Conservation (phyloP, 2,888 invertebrate genomes). For the Drepana falcataria region DNA sequence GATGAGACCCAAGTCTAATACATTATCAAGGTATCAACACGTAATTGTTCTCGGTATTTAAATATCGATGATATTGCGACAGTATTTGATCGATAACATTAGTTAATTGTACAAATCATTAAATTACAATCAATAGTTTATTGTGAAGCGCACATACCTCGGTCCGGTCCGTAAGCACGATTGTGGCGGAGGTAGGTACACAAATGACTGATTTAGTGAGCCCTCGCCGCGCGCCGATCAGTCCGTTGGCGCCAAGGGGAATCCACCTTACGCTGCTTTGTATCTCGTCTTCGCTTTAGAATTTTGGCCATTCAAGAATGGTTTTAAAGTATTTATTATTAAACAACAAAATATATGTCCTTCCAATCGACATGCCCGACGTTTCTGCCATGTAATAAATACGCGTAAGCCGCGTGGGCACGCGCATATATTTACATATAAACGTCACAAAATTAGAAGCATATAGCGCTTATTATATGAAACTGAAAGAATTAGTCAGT, state of each 20-base stretch:
- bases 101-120: slow-evolving; percentile 33
- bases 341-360: slow-evolving; percentile 21
- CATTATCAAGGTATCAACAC: neutral
- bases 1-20: neutral
- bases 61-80: slow-evolving; percentile 20
- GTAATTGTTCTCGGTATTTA: slow-evolving; percentile 21
- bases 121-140: slow-evolving; percentile 39
- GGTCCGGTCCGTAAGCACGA: slow-evolving; percentile 30
- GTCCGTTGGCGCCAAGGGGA: slow-evolving; percentile 23
- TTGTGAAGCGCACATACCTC: slow-evolving; percentile 44
- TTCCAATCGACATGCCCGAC: slow-evolving; percentile 17
- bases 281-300: slow-evolving; percentile 7
- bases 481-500: neutral
- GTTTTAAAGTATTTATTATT: slow-evolving; percentile 9
- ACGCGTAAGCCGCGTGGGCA: slow-evolving; percentile 27
- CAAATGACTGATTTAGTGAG: slow-evolving; percentile 41
- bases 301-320: slow-evolving; percentile 7
- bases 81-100: slow-evolving; percentile 10
- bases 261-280: slow-evolving; percentile 22
- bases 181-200: slow-evolving; percentile 40
- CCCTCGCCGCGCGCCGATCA: slow-evolving; percentile 19
- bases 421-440: slow-evolving; percentile 36
- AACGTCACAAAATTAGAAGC: slow-evolving; percentile 13
- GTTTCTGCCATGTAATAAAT: slow-evolving; percentile 20
- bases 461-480: neutral